Percentiles rank a stretch among this genome's conserved stretches.
phyloP scores from a whole-genome alignment of 2,888 invertebrate genomes.

The Vannuccia rotundouncinata region DNA sequence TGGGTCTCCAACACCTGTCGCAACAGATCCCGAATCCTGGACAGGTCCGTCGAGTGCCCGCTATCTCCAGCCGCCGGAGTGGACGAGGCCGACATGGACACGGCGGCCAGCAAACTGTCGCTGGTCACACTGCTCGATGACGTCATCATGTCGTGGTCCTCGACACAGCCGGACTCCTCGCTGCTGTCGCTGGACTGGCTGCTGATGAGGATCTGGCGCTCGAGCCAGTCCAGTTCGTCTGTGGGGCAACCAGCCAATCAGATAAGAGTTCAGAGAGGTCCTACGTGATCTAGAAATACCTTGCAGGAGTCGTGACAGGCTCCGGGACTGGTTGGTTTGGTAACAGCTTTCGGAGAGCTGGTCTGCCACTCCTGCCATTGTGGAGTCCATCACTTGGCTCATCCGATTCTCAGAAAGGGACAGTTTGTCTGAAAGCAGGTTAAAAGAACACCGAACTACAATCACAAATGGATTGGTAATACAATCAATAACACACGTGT shows the following conservation, averaged over 20 bases:
- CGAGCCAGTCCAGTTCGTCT: constrained; percentile 10
- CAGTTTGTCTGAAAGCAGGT: neutral
- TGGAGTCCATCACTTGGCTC: neutral
- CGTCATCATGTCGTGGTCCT: neutral
- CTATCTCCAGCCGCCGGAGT: neutral
- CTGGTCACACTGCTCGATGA: neutral
- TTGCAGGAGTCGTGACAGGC: neutral
- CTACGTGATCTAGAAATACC: too few relatives aligned
- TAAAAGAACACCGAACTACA: too few relatives aligned
- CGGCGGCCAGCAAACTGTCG: too few relatives aligned
- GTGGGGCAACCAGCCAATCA: neutral
- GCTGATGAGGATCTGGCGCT: constrained; percentile 4
- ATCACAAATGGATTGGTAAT: too few relatives aligned
- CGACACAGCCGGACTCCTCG: neutral
- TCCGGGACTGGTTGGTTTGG: neutral
- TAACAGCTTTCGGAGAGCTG: neutral
- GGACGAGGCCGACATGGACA: neutral
- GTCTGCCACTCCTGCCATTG: neutral
- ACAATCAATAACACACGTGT: too few relatives aligned
- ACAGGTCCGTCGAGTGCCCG: neutral
- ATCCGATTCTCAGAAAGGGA: neutral
- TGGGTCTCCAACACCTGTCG: neutral
- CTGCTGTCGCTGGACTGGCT: constrained; percentile 5
- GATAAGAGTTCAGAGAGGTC: neutral
- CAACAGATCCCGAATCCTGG: constrained; percentile 1